Evolutionary conservation across 2,113 vertebrate species (phyloP).

Genomic region (Neogale vison): DNA sequence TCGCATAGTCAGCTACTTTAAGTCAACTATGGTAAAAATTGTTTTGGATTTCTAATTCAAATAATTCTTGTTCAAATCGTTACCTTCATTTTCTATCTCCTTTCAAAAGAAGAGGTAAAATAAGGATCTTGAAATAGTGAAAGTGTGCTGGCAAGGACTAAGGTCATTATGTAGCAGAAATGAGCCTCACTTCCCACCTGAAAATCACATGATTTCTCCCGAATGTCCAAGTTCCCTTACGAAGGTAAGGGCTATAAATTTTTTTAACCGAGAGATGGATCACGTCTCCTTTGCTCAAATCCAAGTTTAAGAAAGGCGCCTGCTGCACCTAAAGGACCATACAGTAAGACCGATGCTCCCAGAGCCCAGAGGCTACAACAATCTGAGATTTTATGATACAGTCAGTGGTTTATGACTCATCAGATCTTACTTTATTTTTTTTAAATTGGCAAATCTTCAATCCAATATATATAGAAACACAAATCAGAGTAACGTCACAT

Average conservation of each 20-base stretch:
- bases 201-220: not conserved
- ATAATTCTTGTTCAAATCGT: not conserved
- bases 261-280: not conserved
- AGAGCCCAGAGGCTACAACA: not conserved
- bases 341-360: not conserved
- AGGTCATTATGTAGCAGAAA: not conserved
- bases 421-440: not conserved
- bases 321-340: not conserved
- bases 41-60: not conserved
- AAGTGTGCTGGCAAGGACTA: not conserved
- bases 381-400: not conserved
- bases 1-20: not conserved
- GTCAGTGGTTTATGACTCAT: not conserved
- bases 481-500: constrained; percentile 5
- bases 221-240: not conserved
- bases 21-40: not conserved
- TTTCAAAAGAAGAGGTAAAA: not conserved
- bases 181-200: not conserved
- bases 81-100: not conserved
- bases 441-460: not conserved
- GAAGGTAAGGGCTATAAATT: not conserved
- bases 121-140: not conserved
- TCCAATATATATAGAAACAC: not conserved
- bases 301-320: not conserved
- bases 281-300: not conserved